These are phyloP conservation scores for Paralvinella palmiformis DNA, from an alignment of 1,140 invertebrate genomes.

Conservation along the genomic window DNA sequence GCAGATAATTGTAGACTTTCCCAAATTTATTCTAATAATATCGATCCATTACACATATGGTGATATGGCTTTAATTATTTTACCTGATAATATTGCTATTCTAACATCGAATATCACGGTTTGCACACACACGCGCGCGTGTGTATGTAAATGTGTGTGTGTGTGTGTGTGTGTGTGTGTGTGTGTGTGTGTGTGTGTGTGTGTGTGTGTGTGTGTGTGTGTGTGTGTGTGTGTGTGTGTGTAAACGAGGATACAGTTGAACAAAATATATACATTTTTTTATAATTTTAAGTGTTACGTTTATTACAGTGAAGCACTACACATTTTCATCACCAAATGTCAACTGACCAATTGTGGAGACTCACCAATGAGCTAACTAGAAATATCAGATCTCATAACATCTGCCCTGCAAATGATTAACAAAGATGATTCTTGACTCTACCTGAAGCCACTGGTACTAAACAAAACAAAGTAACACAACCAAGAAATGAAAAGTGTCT, in stretches of 20 bases:
- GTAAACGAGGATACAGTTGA: background rate
- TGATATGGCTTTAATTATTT: no score
- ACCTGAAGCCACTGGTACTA: no score
- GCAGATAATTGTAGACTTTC: no score
- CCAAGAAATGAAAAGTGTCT: no score
- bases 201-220: background rate
- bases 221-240: background rate
- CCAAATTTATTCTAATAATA: no score
- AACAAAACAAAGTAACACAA: no score
- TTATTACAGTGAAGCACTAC: background rate
- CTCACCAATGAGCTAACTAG: no score
- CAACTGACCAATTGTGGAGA: background rate
- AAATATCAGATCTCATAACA: background rate
- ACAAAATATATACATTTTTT: background rate
- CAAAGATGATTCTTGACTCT: no score
- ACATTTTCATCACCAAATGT: background rate
- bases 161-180: background rate
- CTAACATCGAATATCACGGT: no score
- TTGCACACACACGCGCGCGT: no score
- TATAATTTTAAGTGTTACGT: background rate
- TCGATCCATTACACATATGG: no score
- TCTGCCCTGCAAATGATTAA: background rate
- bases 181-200: background rate
- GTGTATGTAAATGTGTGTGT: background rate
- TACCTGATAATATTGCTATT: no score